Base-by-base conservation (phyloP, 2,113 vertebrate species). In the Cyanoliseus patagonus region DNA sequence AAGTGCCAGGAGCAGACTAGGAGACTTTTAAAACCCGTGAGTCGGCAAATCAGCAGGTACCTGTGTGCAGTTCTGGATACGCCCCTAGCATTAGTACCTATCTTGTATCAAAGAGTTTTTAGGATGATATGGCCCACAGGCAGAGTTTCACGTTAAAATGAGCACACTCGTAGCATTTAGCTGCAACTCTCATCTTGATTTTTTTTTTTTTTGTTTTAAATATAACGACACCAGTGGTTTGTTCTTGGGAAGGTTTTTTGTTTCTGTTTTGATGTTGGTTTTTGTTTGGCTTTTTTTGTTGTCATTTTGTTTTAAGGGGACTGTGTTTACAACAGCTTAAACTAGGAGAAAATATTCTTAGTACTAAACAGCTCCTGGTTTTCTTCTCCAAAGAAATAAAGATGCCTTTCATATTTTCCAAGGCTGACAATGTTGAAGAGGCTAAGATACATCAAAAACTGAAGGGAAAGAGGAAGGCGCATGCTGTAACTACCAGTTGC, bases 11-110 rank as follows among this genome's bases (percentile, higher is more conserved):
- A 97, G 95, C 94, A 91, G 95, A 44, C 51, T 68, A 70, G 33
- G 31, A 96, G 95, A 97, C 86, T 96, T 97, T 82, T 55, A 94
- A 97, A 96, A 96, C 81, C 69, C 9, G 13, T 35, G 86, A 96
- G 96, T 19, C 88, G 86, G 92, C 95, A 95, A 92, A 95, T 95
- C 97, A 96, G 96, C 93, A 93, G 90, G 95, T 95, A 86, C 94
- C 83, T 37, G 46, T 92, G 91, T 90, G 93, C 64, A 63, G 86
- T 30, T 91, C 95, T 96, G 93, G 94, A 86, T 89, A 97, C 82
- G 53, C 95, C 96, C 88, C 94, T 10, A 90, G 97, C 95, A 96
- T 97, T 97, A 96, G 93, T 74, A 95, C 59, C 90, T 77, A 70
- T 92, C 93, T 95, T 62, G 42, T 92, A 96, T 97, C 96, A 96